Conservation (phyloP, 1,140 invertebrate genomes). For the Philotrypesis tridentata region DNA sequence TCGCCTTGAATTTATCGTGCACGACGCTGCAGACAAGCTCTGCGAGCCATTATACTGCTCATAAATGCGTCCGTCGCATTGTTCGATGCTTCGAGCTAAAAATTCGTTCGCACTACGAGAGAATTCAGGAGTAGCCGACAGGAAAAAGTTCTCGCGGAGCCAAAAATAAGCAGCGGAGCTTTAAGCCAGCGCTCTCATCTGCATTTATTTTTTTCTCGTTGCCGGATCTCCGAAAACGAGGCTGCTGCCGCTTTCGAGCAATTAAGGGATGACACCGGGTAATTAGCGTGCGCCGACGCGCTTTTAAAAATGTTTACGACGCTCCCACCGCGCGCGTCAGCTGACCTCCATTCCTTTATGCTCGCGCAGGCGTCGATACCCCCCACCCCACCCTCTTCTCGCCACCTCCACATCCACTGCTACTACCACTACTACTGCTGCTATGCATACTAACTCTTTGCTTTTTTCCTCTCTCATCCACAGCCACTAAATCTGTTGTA, state of each 20-base stretch:
- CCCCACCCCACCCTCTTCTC: no score
- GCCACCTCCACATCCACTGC: no score
- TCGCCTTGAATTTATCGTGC: no score
- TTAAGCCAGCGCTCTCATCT: not conserved
- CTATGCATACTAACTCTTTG: not conserved
- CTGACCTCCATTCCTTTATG: slow-evolving; percentile 1
- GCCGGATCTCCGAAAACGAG: slow-evolving; percentile 9
- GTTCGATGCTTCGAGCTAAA: no score
- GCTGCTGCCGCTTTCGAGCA: not conserved
- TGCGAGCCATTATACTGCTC: no score
- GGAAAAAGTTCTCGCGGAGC: not conserved
- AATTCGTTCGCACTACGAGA: no score
- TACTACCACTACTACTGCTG: not conserved
- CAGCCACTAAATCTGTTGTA: slow-evolving; percentile 15
- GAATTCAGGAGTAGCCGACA: not conserved
- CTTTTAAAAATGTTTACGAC: slow-evolving; percentile 27
- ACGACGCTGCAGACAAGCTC: no score
- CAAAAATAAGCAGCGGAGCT: not conserved
- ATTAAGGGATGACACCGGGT: slow-evolving; percentile 28
- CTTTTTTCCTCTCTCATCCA: not conserved
- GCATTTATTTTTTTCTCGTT: not conserved
- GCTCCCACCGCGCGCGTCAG: not conserved
- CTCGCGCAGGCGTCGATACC: not conserved
- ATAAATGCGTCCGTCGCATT: no score
- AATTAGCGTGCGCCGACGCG: slow-evolving; percentile 12